Evolutionary conservation across 2,797 vertebrate species (phyloP).

Genomic region (Tenualosa ilisha): DNA sequence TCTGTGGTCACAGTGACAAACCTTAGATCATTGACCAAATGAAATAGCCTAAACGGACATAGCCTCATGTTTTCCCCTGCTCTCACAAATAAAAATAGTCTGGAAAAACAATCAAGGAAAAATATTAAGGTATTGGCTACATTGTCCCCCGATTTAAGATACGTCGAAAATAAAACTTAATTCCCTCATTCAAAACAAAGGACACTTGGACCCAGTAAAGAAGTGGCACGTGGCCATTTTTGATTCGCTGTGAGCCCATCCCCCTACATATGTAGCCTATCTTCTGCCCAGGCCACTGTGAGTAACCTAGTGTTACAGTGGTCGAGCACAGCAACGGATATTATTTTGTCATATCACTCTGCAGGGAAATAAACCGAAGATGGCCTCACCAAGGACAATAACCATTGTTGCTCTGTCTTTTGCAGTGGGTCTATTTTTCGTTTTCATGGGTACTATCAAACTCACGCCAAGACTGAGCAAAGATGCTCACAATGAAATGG

Average conservation of each 20-base stretch:
- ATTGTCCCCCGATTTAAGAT: too few species aligned
- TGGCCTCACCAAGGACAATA: conserved; percentile 94
- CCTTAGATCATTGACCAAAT: not conserved
- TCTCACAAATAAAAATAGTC: not conserved
- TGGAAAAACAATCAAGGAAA: too few species aligned
- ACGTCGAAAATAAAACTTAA: not conserved
- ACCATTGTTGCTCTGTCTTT: conserved; percentile 93
- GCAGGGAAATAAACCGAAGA: conserved; percentile 58
- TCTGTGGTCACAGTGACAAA: not conserved
- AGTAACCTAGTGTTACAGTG: conserved; percentile 20
- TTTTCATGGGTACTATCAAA: conserved; percentile 99
- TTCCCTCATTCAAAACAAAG: conserved; percentile 17
- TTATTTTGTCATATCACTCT: conserved; percentile 24
- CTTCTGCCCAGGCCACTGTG: conserved; percentile 42
- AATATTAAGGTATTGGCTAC: too few species aligned
- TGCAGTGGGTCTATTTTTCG: conserved; percentile 93
- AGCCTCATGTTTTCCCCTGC: not conserved
- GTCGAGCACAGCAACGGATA: conserved; percentile 33
- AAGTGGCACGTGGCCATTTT: conserved; percentile 61
- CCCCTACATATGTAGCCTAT: conserved; percentile 52
- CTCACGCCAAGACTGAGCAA: conserved; percentile 94
- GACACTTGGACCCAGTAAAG: conserved; percentile 9
- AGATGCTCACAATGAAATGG: conserved; percentile 97
- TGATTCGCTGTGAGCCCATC: conserved; percentile 58
- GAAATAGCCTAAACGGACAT: not conserved